Base-by-base conservation (phyloP, 2,797 vertebrate species). In the Lepilemur septentrionalis region DNA sequence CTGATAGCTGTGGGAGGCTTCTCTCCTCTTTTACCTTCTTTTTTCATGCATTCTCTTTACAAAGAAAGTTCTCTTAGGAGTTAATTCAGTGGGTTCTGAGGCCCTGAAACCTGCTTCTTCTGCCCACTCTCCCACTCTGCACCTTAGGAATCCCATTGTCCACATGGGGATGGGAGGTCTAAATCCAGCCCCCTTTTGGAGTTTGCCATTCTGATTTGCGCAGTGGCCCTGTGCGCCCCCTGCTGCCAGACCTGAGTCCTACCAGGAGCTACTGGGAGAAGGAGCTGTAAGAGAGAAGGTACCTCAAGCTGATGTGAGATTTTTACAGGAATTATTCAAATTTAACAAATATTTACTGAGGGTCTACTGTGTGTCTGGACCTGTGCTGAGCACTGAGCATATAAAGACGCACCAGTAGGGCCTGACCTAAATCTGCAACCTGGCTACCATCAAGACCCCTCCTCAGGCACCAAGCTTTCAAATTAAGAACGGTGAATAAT, bases 261-360 rank as follows among this genome's bases (percentile, higher is more conserved):
- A 59, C 32, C 41, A 80, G 79, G 75, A 86, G 41, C 65, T 92
- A 89, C 50, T 73, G 48, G 73, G 61, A 81, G 92, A 81, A 92
- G 89, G 11, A 92, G 63, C 46, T 41, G 7, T 25, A 41, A 73
- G 69, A 67, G 61, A 59, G 7, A 52, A 81, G 55, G 6, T 41
- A 50, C 89, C 50, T 79, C n/a, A 65, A 73, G 13, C 43, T 70
- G 65, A 59, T 82, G 75, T 52, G 92, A 93, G 59, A 41, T 75
- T 86, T 93, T 95, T 46, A 91, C 10, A 91, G 93, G 79, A 57
- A 83, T 79, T 95, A 83, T 76, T 94, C 46, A 79, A 41, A 78
- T 79, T 94, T 57, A 73, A 10, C 75, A 80, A 73, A 55, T 92
- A 63, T 46, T 92, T 85, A 43, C 23, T 61, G 93, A 91, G 63